A percentile compares a stretch with the other conserved stretches of the same genome.
These are phyloP conservation scores for Rhodinocichla rosea DNA, from an alignment of 2,113 vertebrate species.

Conservation along the genomic window DNA sequence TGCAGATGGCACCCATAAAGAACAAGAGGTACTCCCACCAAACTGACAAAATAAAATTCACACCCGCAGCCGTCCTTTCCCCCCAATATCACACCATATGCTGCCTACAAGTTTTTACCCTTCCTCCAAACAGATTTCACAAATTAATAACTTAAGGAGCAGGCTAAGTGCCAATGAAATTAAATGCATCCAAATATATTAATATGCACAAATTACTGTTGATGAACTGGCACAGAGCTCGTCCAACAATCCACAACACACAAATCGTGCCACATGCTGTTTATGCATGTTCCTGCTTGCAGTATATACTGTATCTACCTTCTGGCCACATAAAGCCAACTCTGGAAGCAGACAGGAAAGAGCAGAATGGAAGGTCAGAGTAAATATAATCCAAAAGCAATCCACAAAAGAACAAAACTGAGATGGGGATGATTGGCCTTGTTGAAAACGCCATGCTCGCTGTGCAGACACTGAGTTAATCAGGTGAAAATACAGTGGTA, in stretches of 20 bases:
- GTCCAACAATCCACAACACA: slow-evolving; percentile 42
- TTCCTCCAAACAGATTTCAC: slow-evolving; percentile 59
- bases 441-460: not conserved
- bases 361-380: slow-evolving; percentile 36
- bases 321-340: slow-evolving; percentile 31
- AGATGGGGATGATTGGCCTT: not conserved
- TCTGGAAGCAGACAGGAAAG: not conserved
- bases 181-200: slow-evolving; percentile 45
- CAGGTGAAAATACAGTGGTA: not conserved
- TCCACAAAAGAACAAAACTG: slow-evolving; percentile 59
- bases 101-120: slow-evolving; percentile 53
- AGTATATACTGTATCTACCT: slow-evolving; percentile 33
- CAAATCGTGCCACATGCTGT: slow-evolving; percentile 49
- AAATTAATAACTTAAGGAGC: slow-evolving; percentile 54
- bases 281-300: slow-evolving; percentile 2
- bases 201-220: slow-evolving; percentile 48
- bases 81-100: slow-evolving; percentile 69
- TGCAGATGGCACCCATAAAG: slow-evolving; percentile 60
- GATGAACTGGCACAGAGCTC: slow-evolving; percentile 38
- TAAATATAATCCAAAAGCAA: slow-evolving; percentile 37
- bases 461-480: not conserved
- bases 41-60: slow-evolving; percentile 62
- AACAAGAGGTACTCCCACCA: slow-evolving; percentile 67
- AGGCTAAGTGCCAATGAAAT: not conserved
- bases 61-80: slow-evolving; percentile 52